Percentiles rank a stretch among this genome's conserved stretches.
These are phyloP conservation scores for Paralichthys olivaceus DNA, from an alignment of 2,113 vertebrate species.

Conservation along the genomic window DNA sequence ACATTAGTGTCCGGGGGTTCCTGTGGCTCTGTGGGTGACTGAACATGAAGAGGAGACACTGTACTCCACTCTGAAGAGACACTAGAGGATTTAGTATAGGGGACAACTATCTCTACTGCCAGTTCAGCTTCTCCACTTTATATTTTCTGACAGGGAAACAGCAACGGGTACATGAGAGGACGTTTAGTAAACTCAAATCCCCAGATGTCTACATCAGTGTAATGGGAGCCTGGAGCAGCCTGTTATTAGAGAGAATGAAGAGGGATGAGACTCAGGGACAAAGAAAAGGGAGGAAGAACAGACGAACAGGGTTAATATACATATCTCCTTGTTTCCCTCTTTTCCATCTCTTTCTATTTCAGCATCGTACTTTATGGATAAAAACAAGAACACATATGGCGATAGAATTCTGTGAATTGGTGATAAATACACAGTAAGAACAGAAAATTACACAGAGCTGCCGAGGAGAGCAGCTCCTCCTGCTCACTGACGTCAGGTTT, in stretches of 20 bases:
- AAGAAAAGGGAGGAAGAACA: neutral
- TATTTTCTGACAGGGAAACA: conserved; percentile 57
- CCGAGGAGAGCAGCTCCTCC: neutral
- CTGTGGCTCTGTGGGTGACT: conserved; percentile 38
- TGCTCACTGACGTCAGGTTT: neutral
- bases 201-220: conserved; percentile 69
- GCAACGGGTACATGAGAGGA: conserved; percentile 39
- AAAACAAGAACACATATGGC: neutral
- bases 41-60: conserved; percentile 36
- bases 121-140: conserved; percentile 51
- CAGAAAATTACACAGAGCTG: conserved; percentile 5
- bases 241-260: conserved; percentile 66
- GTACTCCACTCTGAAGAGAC: neutral
- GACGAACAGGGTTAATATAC: conserved; percentile 19
- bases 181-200: conserved; percentile 59
- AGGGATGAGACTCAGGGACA: conserved; percentile 49
- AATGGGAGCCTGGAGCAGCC: conserved; percentile 59
- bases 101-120: conserved; percentile 54
- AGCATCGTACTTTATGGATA: too few species aligned
- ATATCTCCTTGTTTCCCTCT: neutral
- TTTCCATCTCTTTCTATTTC: neutral
- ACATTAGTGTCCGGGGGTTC: conserved; percentile 28
- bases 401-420: neutral
- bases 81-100: conserved; percentile 17
- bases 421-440: conserved; percentile 6